phyloP scores from a whole-genome alignment of 2,113 vertebrate genomes.

The Dunckerocampus dactyliophorus region DNA sequence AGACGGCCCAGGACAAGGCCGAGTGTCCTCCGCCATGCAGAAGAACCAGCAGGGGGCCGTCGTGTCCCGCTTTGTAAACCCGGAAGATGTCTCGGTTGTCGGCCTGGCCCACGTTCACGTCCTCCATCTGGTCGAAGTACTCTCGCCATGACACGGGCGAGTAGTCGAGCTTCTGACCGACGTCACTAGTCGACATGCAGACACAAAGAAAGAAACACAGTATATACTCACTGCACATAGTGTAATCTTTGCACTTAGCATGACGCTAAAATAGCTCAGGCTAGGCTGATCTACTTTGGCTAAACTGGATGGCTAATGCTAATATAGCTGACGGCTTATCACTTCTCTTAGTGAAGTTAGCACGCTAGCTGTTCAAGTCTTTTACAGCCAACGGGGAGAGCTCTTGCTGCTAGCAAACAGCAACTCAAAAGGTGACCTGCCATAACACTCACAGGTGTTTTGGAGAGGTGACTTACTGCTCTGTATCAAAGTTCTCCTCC shows the following conservation, averaged over 20 bases:
- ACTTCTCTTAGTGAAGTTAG: too few relatives aligned
- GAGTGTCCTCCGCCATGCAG: slow-evolving; percentile 70
- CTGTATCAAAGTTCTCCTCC: slow-evolving; percentile 47
- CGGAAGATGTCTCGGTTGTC: slow-evolving; percentile 60
- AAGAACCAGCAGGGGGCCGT: slow-evolving; percentile 64
- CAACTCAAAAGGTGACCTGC: too few relatives aligned
- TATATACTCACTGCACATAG: background rate
- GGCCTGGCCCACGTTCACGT: slow-evolving; percentile 51
- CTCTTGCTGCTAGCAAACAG: too few relatives aligned
- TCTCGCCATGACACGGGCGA: slow-evolving; percentile 65
- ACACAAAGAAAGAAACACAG: slow-evolving; percentile 8
- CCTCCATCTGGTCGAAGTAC: slow-evolving; percentile 68
- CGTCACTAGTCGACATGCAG: slow-evolving; percentile 34
- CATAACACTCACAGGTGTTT: background rate
- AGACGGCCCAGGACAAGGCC: slow-evolving; percentile 67
- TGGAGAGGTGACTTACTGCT: slow-evolving; percentile 49
- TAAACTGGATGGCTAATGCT: too few relatives aligned
- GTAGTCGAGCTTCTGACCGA: slow-evolving; percentile 46
- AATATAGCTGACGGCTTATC: too few relatives aligned
- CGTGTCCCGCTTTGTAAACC: slow-evolving; percentile 54
- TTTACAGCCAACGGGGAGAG: too few relatives aligned
- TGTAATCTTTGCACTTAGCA: background rate
- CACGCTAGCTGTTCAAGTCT: too few relatives aligned
- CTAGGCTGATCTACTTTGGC: too few relatives aligned
- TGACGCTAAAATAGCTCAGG: background rate